Evolutionary conservation across 1,140 invertebrate species (phyloP), one percentile per base, ranked within the genome.

Genomic region (Octopus sinensis): DNA sequence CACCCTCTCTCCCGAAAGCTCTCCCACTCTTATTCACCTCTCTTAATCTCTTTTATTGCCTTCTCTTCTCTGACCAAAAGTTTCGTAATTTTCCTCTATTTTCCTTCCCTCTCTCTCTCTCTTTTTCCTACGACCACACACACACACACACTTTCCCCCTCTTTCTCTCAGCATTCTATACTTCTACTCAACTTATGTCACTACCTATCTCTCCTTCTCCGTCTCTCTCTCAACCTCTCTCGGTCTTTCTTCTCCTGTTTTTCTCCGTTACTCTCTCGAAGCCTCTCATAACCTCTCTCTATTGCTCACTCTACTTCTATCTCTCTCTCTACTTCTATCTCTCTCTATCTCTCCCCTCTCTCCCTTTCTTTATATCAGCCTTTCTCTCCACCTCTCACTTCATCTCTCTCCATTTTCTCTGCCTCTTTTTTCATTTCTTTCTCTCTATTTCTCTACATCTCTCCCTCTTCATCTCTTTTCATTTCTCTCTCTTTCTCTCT

Each of bases 61-160:
- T 73, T 54, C 52, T n/a, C 12, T 52, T 52, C 51, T 43, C 30
- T 43, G 1, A 43, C 30, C 30, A 43, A 43, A 43, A 43, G 30
- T 43, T 43, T 43, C 30, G 30, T 43, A 43, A 43, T 1, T 43
- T 68, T 53, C 4, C 54, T 75, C 78, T 54, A 83, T 52, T 79
- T 82, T 52, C 54, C 54, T 93, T 85, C 92, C 90, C 62, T 85
- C 30, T 43, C 30, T 43, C 30, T 43, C 30, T 43, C 30, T 43
- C 30, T 43, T 3, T 43, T 43, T 23, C 23, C 23, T 23, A 23
- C 23, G 23, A 23, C 23, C 23, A 23, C 23, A 23, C 23, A 23
- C 23, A 23, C 23, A 23, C 23, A 23, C 23, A 23, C 23, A 23
- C 23, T 23, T 23, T 82, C 78, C 71, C 71, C 23, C 56, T 62